These are phyloP conservation scores for Falco punctatus DNA, from an alignment of 2,113 vertebrate genomes.

Conservation along the genomic window DNA sequence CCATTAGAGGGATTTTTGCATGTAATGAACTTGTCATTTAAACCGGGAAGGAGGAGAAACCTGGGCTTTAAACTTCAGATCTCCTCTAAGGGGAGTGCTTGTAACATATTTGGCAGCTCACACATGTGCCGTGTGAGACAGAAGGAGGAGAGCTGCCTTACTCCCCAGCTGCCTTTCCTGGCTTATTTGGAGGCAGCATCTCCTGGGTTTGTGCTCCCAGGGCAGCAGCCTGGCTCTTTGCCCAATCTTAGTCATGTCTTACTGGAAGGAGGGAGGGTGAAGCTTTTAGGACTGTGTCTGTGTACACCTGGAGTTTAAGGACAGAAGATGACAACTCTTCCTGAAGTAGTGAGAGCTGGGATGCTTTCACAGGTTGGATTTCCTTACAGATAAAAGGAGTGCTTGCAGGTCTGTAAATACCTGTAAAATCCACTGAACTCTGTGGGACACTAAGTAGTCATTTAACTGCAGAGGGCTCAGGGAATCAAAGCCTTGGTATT, in stretches of 20 bases:
- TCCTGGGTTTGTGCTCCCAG: neutral
- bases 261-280: neutral
- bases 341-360: neutral
- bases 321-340: neutral
- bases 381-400: neutral
- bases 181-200: neutral
- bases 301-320: neutral
- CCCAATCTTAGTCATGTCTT: neutral
- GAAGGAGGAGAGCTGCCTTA: neutral
- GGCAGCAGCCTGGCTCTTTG: neutral
- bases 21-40: neutral
- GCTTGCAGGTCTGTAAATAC: neutral
- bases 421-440: neutral
- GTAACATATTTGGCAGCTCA: neutral
- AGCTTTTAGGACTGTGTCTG: neutral
- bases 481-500: neutral
- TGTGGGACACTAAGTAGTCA: neutral
- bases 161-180: neutral
- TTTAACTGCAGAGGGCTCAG: neutral
- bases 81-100: constrained; percentile 60
- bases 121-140: neutral
- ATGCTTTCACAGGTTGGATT: neutral
- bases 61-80: neutral
- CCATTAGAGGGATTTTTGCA: neutral
- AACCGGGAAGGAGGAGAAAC: neutral